Evolutionary conservation across 2,113 vertebrate species (phyloP), one percentile per base, ranked within the genome.

Genomic region (Tringa solitaria): DNA sequence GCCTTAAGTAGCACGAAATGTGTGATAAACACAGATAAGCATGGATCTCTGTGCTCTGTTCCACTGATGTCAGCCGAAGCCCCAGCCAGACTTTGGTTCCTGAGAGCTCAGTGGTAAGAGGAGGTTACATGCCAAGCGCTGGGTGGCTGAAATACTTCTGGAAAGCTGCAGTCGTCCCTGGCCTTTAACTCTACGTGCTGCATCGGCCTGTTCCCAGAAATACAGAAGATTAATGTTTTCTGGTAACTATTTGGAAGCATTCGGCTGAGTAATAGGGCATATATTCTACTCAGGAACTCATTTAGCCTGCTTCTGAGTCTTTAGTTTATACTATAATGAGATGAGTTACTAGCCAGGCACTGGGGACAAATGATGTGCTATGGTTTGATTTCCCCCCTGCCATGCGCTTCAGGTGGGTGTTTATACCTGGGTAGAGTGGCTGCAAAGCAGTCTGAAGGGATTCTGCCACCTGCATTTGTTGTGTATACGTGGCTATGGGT

Each of bases 401-500:
- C 53, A 24, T 9, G 54, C 32, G 2, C 79, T 61, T 27, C n/a
- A 8, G 61, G 43, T 7, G 54, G 17, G 12, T 48, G 12, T 39
- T 84, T 51, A 63, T 37, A 78, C 16, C 64, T 60, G 33, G 9
- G 17, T 2, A 10, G 78, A n/a, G 50, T 11, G 74, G 60, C 32
- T 84, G 48, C 78, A 84, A 10, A 82, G 41, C 13, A 67, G n/a
- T 3, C 21, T 4, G 30, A 28, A 64, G 22, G 48, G 18, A 1
- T 87, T 70, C 68, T 93, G 37, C 45, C n/a, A 4, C 56, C 54
- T 65, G 41, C 45, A 14, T 57, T 76, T 82, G 8, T 17, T 50
- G 82, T 53, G 6, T 3, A 12, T 23, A 4, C 1, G 0, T 22
- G 33, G 56, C 19, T 51, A 3, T 54, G 41, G 43, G 7, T 3